Conservation (phyloP, 2,113 vertebrate species). For the Ariopsis seemanni region DNA sequence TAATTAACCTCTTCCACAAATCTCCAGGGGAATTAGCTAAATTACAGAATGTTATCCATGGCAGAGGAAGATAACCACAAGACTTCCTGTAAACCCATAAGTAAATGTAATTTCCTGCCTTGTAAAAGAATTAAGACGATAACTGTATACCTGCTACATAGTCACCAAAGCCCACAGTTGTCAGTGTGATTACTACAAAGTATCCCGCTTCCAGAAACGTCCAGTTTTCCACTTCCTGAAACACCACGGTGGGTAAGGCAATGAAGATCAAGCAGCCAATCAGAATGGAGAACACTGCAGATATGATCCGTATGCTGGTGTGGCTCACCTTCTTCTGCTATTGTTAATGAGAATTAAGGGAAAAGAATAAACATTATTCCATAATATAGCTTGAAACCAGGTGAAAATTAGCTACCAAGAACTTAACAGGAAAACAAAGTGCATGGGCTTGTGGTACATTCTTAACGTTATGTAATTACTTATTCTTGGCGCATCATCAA, state of each 20-base stretch:
- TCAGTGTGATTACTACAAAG: slow-evolving; percentile 89
- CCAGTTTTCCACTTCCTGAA: slow-evolving; percentile 83
- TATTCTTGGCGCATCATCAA: background rate
- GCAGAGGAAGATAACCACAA: slow-evolving; percentile 25
- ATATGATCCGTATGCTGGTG: slow-evolving; percentile 80
- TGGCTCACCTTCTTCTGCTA: slow-evolving; percentile 82
- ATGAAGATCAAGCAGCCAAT: slow-evolving; percentile 87
- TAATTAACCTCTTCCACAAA: slow-evolving; percentile 35
- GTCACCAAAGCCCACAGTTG: slow-evolving; percentile 90
- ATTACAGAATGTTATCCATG: slow-evolving; percentile 23
- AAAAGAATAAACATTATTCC: background rate
- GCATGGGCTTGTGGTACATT: background rate
- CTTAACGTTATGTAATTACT: background rate
- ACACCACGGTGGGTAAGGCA: slow-evolving; percentile 81
- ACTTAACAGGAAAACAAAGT: background rate
- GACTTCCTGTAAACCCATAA: slow-evolving; percentile 31
- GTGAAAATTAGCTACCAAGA: background rate
- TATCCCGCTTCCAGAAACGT: slow-evolving; percentile 81
- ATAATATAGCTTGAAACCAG: background rate
- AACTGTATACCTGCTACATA: slow-evolving; percentile 79
- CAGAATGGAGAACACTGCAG: slow-evolving; percentile 84
- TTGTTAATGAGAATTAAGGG: slow-evolving; percentile 19
- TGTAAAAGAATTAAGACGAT: slow-evolving; percentile 38
- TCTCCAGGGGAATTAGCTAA: slow-evolving; percentile 34
- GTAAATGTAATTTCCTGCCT: slow-evolving; percentile 32